Evolutionary conservation across 2,888 invertebrate species (phyloP).

Genomic region (Choreutis nemorana): DNA sequence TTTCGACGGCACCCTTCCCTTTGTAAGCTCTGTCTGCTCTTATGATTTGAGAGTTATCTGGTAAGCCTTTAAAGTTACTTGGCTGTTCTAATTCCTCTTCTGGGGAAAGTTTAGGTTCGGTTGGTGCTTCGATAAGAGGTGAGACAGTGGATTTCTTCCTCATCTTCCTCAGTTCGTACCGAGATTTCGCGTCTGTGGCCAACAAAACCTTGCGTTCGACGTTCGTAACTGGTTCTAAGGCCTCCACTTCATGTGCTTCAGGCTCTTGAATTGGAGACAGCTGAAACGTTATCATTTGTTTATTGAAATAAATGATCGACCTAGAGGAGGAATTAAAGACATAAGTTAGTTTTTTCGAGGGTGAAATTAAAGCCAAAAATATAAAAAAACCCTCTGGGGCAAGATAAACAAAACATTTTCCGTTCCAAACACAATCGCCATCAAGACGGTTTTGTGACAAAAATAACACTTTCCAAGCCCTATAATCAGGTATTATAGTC

Average conservation of each 20-base stretch:
- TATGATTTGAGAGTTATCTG: slow-evolving; percentile 69
- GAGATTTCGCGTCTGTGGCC: slow-evolving; percentile 40
- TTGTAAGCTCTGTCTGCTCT: slow-evolving; percentile 52
- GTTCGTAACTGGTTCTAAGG: slow-evolving; percentile 22
- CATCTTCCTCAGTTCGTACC: slow-evolving; percentile 42
- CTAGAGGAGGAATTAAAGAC: too few relatives aligned
- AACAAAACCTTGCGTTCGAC: slow-evolving; percentile 41
- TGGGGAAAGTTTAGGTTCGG: slow-evolving; percentile 26
- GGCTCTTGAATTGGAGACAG: slow-evolving; percentile 26
- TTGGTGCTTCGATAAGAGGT: slow-evolving; percentile 31
- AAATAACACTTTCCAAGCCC: too few relatives aligned
- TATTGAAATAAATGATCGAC: too few relatives aligned
- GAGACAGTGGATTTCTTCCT: slow-evolving; percentile 35
- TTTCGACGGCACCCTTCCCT: slow-evolving; percentile 25
- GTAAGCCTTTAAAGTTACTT: slow-evolving; percentile 65
- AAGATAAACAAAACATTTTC: too few relatives aligned
- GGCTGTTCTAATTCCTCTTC: slow-evolving; percentile 63
- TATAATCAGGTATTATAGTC: too few relatives aligned
- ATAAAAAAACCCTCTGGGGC: too few relatives aligned
- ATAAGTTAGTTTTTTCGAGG: too few relatives aligned
- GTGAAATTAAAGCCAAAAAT: too few relatives aligned
- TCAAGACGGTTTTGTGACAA: too few relatives aligned
- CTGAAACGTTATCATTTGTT: too few relatives aligned
- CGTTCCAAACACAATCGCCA: too few relatives aligned
- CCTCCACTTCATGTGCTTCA: slow-evolving; percentile 42